A percentile compares a stretch with the other conserved stretches of the same genome.
Conservation (phyloP, 2,888 invertebrate genomes). For the Hydropsyche betteni region DNA sequence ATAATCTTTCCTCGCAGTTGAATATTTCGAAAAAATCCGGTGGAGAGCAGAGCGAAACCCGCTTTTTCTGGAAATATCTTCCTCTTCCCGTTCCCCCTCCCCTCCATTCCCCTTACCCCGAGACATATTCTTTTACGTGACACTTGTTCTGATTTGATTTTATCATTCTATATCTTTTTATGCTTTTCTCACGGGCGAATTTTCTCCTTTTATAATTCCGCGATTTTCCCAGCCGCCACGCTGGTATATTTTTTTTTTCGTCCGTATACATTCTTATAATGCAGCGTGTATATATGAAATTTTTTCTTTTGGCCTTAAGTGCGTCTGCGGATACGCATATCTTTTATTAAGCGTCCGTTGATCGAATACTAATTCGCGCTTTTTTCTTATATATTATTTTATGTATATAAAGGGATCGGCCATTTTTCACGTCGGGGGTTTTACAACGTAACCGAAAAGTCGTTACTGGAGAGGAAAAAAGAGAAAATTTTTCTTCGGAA, state of each 20-base stretch:
- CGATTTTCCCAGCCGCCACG: not conserved
- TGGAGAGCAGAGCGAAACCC: too few species aligned
- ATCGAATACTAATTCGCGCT: slow-evolving; percentile 20
- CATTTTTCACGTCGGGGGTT: too few species aligned
- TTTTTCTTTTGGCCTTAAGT: slow-evolving; percentile 16
- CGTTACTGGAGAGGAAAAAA: too few species aligned
- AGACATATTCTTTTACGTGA: slow-evolving; percentile 41
- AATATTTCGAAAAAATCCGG: not conserved
- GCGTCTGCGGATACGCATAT: slow-evolving; percentile 24
- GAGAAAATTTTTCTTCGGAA: too few species aligned
- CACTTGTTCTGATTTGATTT: slow-evolving; percentile 42
- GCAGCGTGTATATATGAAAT: too few species aligned
- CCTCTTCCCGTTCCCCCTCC: not conserved
- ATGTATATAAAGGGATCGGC: too few species aligned
- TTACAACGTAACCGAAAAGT: too few species aligned
- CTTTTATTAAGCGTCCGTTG: slow-evolving; percentile 26
- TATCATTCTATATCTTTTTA: slow-evolving; percentile 39
- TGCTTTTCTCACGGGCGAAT: slow-evolving; percentile 8
- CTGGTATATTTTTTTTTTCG: too few species aligned
- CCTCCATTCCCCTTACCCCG: slow-evolving; percentile 12
- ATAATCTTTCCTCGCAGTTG: slow-evolving; percentile 6
- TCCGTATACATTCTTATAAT: too few species aligned
- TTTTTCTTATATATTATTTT: not conserved
- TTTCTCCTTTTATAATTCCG: slow-evolving; percentile 24
- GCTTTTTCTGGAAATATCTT: slow-evolving; percentile 9